Evolutionary conservation across 2,797 vertebrate species (phyloP).

Genomic region (Hypotaenidia okinawae): DNA sequence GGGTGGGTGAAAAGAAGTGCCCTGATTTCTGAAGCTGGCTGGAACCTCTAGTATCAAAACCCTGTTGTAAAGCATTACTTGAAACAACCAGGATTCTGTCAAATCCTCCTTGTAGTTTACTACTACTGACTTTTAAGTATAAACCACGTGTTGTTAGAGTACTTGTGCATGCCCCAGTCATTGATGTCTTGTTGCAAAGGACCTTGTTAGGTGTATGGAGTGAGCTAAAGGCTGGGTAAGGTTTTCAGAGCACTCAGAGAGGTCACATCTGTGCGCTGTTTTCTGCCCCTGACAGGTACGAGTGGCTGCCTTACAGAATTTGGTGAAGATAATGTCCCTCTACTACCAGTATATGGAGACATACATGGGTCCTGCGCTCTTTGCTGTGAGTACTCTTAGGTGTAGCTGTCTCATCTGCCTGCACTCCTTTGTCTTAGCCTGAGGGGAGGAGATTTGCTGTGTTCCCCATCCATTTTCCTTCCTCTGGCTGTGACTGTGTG

Average conservation of each 20-base stretch:
- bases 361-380: slow-evolving; percentile 97
- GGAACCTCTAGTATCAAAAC: background rate
- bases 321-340: slow-evolving; percentile 99
- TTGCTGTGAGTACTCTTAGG: slow-evolving; percentile 86
- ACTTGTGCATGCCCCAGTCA: too few species aligned
- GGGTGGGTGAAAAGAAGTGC: slow-evolving; percentile 81
- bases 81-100: background rate
- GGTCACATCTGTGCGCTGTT: background rate
- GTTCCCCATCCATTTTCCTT: accelerated
- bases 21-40: background rate
- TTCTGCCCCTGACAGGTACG: slow-evolving; percentile 83
- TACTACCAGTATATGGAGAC: slow-evolving; percentile 99
- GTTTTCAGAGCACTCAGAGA: background rate
- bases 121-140: too few species aligned
- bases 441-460: background rate
- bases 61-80: background rate
- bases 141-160: too few species aligned
- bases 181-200: background rate
- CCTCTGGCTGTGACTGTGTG: background rate
- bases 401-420: accelerated
- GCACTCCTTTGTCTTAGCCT: background rate
- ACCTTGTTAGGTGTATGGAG: background rate
- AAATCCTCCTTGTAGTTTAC: too few species aligned
- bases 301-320: slow-evolving; percentile 95
- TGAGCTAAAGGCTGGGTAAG: background rate